A percentile compares a stretch with the other conserved stretches of the same genome.
Evolutionary conservation across 2,888 invertebrate genomes (phyloP).

Genomic region (Melinaea menophilus): DNA sequence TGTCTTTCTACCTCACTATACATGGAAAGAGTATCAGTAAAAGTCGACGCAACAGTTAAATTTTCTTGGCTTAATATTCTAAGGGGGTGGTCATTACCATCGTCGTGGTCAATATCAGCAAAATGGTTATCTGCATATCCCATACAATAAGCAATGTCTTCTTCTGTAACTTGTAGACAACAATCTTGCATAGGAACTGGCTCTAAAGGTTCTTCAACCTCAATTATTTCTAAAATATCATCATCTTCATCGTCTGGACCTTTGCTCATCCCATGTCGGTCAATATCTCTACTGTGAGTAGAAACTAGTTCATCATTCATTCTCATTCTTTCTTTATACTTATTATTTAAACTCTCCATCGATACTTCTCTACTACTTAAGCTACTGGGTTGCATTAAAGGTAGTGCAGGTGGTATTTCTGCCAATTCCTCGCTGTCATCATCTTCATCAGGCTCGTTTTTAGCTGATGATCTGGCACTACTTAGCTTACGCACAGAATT

Average conservation of each 20-base stretch:
- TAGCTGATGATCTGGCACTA: slow-evolving; percentile 53
- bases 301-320: slow-evolving; percentile 77
- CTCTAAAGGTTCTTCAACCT: slow-evolving; percentile 87
- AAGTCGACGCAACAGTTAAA: slow-evolving; percentile 92
- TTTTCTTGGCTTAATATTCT: slow-evolving; percentile 94
- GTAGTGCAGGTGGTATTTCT: slow-evolving; percentile 88
- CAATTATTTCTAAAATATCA: slow-evolving; percentile 87
- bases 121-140: slow-evolving; percentile 83
- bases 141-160: slow-evolving; percentile 94
- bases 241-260: slow-evolving; percentile 76
- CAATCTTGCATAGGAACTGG: slow-evolving; percentile 92
- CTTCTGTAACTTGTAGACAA: slow-evolving; percentile 94
- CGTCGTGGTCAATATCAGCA: slow-evolving; percentile 84
- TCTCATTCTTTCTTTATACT: slow-evolving; percentile 84
- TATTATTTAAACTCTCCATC: slow-evolving; percentile 87
- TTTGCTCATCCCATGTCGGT: slow-evolving; percentile 70
- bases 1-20: slow-evolving; percentile 83
- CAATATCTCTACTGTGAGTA: slow-evolving; percentile 76
- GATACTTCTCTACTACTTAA: slow-evolving; percentile 89
- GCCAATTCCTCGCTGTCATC: slow-evolving; percentile 89
- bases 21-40: slow-evolving; percentile 84
- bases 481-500: slow-evolving; percentile 44
- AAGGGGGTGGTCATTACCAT: slow-evolving; percentile 88
- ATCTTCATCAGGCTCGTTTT: slow-evolving; percentile 80
- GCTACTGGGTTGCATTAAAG: slow-evolving; percentile 83